Base-by-base conservation (phyloP, 2,888 invertebrate genomes). In the Nymphalis polychloros region DNA sequence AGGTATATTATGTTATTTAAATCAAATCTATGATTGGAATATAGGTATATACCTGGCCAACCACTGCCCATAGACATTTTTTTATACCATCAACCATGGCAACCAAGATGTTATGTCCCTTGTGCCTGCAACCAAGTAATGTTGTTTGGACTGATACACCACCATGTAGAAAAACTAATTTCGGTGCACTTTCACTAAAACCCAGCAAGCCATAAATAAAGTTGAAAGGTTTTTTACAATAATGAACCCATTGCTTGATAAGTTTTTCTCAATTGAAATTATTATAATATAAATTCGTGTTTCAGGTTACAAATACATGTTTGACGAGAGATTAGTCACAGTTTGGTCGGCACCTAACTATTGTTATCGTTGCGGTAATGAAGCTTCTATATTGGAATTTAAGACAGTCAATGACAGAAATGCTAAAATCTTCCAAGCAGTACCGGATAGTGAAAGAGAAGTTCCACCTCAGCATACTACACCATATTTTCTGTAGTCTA, bases 331-430 rank as follows among this genome's bases (percentile, higher is more conserved):
- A 85, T 92, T 99, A 78, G 98, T 99, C 48, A 99, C 99, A 0
- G 98, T 99, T 2, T 99, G 99, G 98, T 98, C 99, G 19, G 99
- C 99, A 7, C 99, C 99, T 6, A 99, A 99, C 92, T 99, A 99
- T 89, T 99, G 99, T 90, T 99, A 99, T 87, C 96, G 99, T 35
- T 99, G 99, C 85, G 99, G 99, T 59, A 99, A 99, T 87, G 96
- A 98, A 66, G 99, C 99, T 6, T 98, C 99, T 63, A 99, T 99
- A 80, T 93, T 99, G 83, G 96, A 97, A 86, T 98, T 99, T 85
- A 94, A 95, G 71, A 95, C 96, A 72, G 95, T 95, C 8, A 96
- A 97, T 75, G 95, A 96, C 76, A 95, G 96, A 83, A 94, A 94
- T 77, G 94, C 97, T 23, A 97, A 98, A 89, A 93, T 99, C 80